Evolutionary conservation across 1,140 invertebrate species (phyloP).

Genomic region (Tetragnatha versicolor): DNA sequence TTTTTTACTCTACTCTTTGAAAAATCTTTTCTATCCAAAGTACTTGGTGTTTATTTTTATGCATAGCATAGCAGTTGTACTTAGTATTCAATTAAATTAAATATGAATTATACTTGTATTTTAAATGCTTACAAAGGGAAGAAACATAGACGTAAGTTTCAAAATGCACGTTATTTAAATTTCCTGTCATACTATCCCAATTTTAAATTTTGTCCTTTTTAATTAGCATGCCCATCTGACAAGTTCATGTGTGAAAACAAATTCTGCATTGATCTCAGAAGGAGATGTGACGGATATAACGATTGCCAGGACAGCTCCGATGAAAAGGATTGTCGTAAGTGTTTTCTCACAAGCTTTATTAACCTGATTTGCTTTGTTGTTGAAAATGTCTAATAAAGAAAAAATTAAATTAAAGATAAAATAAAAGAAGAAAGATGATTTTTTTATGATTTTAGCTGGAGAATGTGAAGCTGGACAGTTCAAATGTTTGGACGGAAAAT

Average conservation of each 20-base stretch:
- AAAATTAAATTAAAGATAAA: no score
- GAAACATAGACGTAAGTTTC: constrained; percentile 30
- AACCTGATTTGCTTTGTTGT: not conserved
- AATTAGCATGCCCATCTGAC: constrained; percentile 50
- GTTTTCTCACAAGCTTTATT: no score
- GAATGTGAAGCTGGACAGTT: constrained; percentile 65
- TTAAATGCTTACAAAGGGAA: constrained; percentile 29
- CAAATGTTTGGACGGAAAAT: constrained; percentile 67
- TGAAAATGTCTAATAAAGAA: not conserved
- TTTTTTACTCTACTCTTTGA: not conserved
- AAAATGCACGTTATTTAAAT: no score
- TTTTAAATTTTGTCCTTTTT: not conserved
- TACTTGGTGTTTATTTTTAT: not conserved
- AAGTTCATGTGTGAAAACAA: constrained; percentile 64
- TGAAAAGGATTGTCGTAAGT: constrained; percentile 64
- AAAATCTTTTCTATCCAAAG: not conserved
- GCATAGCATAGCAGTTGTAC: not conserved
- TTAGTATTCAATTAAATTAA: not conserved
- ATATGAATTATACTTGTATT: not conserved
- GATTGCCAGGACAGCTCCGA: constrained; percentile 66
- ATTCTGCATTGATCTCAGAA: constrained; percentile 61
- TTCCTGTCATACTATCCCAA: no score
- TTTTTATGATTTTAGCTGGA: constrained; percentile 21
- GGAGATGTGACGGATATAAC: constrained; percentile 63
- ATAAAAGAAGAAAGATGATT: no score